Conservation (phyloP, 2,888 invertebrate species). For the Trilocha varians region DNA sequence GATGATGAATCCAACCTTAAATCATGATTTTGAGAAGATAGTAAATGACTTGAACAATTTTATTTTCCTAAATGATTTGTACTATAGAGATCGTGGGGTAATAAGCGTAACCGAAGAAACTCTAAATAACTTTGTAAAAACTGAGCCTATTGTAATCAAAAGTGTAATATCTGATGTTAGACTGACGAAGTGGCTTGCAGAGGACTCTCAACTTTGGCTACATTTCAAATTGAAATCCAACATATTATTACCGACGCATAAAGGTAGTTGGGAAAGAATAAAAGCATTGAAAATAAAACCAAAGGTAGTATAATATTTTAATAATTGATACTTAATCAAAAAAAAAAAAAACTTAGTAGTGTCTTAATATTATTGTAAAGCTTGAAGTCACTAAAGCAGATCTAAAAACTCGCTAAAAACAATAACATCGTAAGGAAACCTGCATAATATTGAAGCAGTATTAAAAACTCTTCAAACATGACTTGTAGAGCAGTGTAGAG, state of each 20-base stretch:
- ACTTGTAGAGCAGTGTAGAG: too few relatives aligned
- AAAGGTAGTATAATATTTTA: constrained; percentile 40
- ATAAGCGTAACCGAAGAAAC: constrained; percentile 16
- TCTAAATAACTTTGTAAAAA: constrained; percentile 21
- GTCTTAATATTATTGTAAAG: too few relatives aligned
- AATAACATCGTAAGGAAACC: too few relatives aligned
- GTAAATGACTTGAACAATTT: constrained; percentile 49
- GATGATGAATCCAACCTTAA: constrained; percentile 23
- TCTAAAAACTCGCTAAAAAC: too few relatives aligned
- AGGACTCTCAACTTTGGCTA: constrained; percentile 35
- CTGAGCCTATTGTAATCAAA: constrained; percentile 23
- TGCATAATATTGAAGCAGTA: too few relatives aligned
- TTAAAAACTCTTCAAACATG: too few relatives aligned
- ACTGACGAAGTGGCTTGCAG: constrained; percentile 43
- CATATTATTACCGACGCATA: constrained; percentile 32
- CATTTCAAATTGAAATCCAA: constrained; percentile 39
- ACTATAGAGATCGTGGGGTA: constrained; percentile 25
- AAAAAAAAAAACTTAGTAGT: too few relatives aligned
- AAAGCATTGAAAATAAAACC: constrained; percentile 40
- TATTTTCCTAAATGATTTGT: constrained; percentile 41
- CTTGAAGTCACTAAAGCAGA: too few relatives aligned
- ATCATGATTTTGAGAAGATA: constrained; percentile 13
- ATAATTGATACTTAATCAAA: constrained; percentile 20
- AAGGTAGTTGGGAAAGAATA: constrained; percentile 40
- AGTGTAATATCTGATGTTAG: constrained; percentile 28